phyloP scores from a whole-genome alignment of 2,113 vertebrate species.

The Lepus timidus region DNA sequence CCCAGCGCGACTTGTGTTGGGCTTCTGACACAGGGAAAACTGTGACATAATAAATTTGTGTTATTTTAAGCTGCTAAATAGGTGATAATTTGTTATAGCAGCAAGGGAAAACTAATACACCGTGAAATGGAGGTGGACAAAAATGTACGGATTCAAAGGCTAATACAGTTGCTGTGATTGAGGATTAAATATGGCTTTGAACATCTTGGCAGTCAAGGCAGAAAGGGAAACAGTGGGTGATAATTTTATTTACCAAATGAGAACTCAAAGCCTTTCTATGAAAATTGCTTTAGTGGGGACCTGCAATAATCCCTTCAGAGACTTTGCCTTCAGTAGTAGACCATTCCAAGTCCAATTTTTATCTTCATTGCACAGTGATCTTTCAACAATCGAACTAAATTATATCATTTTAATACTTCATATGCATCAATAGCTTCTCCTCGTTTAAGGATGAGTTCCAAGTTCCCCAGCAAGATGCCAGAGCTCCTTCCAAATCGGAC shows the following conservation, averaged over 20 bases:
- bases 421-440: neutral
- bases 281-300: neutral
- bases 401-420: neutral
- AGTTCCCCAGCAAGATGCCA: neutral
- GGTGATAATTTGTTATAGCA: slow-evolving; percentile 8
- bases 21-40: neutral
- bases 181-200: slow-evolving; percentile 33
- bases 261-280: neutral
- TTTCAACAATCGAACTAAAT: neutral
- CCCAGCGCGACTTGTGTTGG: neutral
- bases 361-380: neutral
- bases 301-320: neutral
- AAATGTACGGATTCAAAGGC: slow-evolving; percentile 17
- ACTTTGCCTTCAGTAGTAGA: neutral
- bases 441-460: neutral
- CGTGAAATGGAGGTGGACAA: slow-evolving; percentile 46
- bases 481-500: neutral
- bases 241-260: slow-evolving; percentile 37
- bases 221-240: neutral
- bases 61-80: neutral
- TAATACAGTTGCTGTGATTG: neutral
- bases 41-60: neutral
- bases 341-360: neutral
- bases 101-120: neutral
- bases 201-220: neutral